A percentile compares a stretch with the other conserved stretches of the same genome.
Conservation (phyloP, 2,888 invertebrate species). For the Tetrapedia diversipes region DNA sequence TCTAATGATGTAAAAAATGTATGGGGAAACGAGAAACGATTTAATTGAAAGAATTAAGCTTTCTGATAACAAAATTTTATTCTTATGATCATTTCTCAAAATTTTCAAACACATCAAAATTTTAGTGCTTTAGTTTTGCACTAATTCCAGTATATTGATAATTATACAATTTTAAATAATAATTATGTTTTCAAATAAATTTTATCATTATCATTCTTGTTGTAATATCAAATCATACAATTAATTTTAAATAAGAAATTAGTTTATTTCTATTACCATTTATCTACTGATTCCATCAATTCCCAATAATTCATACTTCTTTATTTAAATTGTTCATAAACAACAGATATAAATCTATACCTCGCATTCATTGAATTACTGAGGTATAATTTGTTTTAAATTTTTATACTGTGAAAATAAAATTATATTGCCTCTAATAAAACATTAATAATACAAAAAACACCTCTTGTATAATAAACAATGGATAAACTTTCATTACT, state of each 20-base stretch:
- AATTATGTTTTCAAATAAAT: background rate
- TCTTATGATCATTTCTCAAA: background rate
- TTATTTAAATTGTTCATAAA: background rate
- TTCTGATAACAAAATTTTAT: background rate
- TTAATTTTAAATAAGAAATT: too few relatives aligned
- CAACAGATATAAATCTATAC: background rate
- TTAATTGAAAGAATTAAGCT: background rate
- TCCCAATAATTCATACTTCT: background rate
- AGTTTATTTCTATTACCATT: too few relatives aligned
- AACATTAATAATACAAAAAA: too few relatives aligned
- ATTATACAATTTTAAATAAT: background rate
- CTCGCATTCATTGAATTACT: background rate
- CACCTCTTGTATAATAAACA: too few relatives aligned
- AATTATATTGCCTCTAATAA: too few relatives aligned
- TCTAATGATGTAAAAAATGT: background rate
- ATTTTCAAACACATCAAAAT: background rate
- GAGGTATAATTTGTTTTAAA: too few relatives aligned
- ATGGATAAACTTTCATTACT: too few relatives aligned
- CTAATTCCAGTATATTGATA: too few relatives aligned
- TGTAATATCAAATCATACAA: too few relatives aligned
- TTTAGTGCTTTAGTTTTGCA: too few relatives aligned
- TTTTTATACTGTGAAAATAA: too few relatives aligned
- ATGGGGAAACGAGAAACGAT: background rate
- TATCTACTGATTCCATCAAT: background rate
- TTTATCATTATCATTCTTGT: too few relatives aligned